Percentiles rank a stretch among this genome's conserved stretches.
Conservation (phyloP, 1,140 invertebrate genomes). For the Drosophila pachea region DNA sequence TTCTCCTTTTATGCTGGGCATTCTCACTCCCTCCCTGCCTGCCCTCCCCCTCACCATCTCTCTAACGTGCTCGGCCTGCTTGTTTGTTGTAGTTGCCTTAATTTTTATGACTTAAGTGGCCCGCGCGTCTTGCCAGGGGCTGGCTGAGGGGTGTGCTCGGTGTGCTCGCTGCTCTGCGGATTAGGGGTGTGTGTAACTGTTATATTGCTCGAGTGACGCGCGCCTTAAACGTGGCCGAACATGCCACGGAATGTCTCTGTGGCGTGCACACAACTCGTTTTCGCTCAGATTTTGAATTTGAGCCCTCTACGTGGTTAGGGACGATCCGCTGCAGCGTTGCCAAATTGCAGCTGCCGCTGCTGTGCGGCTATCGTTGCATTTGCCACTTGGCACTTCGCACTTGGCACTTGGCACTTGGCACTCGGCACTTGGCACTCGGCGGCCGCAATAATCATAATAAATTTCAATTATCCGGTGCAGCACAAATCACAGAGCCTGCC, state of each 20-base stretch:
- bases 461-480: conserved; percentile 76
- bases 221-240: conserved; percentile 64
- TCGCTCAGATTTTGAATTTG: conserved; percentile 38
- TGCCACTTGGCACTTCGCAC: conserved; percentile 43
- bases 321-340: conserved; percentile 49
- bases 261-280: conserved; percentile 52
- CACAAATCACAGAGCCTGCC: conserved; percentile 31
- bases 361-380: conserved; percentile 34
- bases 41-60: too few relatives aligned
- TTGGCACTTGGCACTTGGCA: conserved; percentile 43
- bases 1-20: conserved; percentile 24
- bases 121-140: conserved; percentile 5
- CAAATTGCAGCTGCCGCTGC: conserved; percentile 54
- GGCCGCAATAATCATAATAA: conserved; percentile 78
- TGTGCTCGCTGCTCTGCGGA: background rate
- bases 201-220: conserved; percentile 72
- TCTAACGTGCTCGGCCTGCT: background rate
- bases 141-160: background rate
- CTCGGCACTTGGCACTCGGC: conserved; percentile 38
- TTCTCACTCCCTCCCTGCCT: background rate
- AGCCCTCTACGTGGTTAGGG: conserved; percentile 33
- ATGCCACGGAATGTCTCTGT: conserved; percentile 73
- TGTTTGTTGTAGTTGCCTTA: conserved; percentile 39
- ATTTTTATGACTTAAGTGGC: conserved; percentile 75
- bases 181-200: conserved; percentile 48